Evolutionary conservation across 2,888 invertebrate species (phyloP).

Genomic region (Rhogogaster chlorosoma): DNA sequence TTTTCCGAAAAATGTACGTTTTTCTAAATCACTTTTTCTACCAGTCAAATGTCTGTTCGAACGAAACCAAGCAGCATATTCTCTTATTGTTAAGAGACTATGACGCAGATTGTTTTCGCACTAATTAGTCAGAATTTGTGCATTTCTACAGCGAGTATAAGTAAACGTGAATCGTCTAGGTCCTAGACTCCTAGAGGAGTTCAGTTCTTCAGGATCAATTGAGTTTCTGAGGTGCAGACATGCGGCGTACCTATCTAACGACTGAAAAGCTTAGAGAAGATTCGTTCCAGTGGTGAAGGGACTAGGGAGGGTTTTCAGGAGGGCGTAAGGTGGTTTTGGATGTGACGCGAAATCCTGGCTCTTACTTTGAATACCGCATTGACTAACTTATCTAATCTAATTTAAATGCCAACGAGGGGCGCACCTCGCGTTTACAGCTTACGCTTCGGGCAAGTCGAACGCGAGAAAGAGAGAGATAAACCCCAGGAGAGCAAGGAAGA

Average conservation of each 20-base stretch:
- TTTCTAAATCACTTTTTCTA: too few relatives aligned
- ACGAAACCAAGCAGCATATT: too few relatives aligned
- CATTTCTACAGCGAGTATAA: background rate
- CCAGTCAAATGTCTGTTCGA: too few relatives aligned
- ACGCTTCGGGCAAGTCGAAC: slow-evolving; percentile 52
- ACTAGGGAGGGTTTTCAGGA: background rate
- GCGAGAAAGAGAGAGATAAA: slow-evolving; percentile 47
- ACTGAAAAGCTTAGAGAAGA: slow-evolving; percentile 12
- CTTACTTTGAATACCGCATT: slow-evolving; percentile 75
- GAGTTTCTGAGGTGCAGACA: slow-evolving; percentile 3
- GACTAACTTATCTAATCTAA: slow-evolving; percentile 77
- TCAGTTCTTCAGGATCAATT: background rate
- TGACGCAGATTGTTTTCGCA: background rate
- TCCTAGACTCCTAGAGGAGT: background rate
- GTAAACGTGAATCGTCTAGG: background rate
- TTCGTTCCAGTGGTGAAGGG: background rate
- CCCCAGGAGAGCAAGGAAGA: slow-evolving; percentile 52
- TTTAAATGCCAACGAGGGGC: slow-evolving; percentile 71
- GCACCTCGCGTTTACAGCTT: slow-evolving; percentile 43
- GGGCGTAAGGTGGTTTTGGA: slow-evolving; percentile 52
- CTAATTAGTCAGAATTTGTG: background rate
- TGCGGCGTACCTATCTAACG: background rate
- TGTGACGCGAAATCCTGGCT: slow-evolving; percentile 70
- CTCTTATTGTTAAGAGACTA: background rate
- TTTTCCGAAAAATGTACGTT: too few relatives aligned